Conservation (phyloP, 2,113 vertebrate genomes). For the human region DNA sequence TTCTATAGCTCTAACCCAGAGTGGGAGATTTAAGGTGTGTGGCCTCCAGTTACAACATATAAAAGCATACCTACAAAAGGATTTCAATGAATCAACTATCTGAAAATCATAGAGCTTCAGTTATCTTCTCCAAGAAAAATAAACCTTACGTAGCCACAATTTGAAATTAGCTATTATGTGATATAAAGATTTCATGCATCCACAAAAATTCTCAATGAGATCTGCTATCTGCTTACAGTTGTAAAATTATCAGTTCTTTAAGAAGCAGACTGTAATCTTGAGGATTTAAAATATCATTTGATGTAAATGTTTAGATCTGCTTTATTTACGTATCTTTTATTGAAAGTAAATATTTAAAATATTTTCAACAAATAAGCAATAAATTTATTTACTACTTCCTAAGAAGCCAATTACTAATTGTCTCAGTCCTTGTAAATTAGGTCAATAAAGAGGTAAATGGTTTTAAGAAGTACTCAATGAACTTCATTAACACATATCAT, state of each 20-base stretch:
- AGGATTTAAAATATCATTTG: not conserved
- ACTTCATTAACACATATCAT: not conserved
- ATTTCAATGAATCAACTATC: not conserved
- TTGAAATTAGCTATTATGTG: constrained; percentile 46
- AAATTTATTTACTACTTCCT: constrained; percentile 23
- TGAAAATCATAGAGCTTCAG: not conserved
- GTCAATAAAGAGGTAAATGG: not conserved
- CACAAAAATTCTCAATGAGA: constrained; percentile 22
- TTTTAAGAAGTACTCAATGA: constrained; percentile 30
- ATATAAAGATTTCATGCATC: constrained; percentile 23
- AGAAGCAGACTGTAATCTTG: not conserved
- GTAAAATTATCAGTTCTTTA: constrained; percentile 37
- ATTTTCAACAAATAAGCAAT: constrained; percentile 23
- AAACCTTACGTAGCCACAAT: not conserved
- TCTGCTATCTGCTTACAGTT: not conserved
- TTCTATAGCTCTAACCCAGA: not conserved
- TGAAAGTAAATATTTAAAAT: constrained; percentile 22
- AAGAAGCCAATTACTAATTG: not conserved
- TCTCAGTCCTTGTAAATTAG: constrained; percentile 25
- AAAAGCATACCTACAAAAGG: constrained; percentile 21
- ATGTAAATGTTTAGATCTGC: not conserved
- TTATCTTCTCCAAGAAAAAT: not conserved
- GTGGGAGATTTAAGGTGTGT: constrained; percentile 15
- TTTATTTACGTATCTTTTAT: not conserved
- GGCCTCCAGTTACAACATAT: not conserved